Evolutionary conservation across 2,113 vertebrate genomes (phyloP), one percentile per base, ranked within the genome.

Genomic region (Lota lota): DNA sequence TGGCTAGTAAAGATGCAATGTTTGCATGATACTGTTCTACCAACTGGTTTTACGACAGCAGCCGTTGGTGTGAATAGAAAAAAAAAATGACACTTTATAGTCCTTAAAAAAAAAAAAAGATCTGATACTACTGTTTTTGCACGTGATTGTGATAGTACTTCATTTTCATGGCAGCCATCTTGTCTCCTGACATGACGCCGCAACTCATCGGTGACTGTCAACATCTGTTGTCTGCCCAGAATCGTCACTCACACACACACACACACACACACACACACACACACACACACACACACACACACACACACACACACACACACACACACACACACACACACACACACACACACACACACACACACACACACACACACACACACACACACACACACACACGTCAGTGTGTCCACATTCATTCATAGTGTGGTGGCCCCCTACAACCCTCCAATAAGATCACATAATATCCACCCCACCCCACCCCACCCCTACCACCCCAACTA

Each of bases 371-470:
- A 56, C 16, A 56, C 53, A 56, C 53, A 56, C 53, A 56, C 53
- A 56, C 53, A 80, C 63, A 69, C 56, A 40, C 57, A 68, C 78
- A 74, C 74, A 64, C n/a, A 60, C 51, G 58, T 40, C 47, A 18
- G 76, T 69, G 60, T 73, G 65, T 68, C 47, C 53, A 15, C 77
- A 78, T 80, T 84, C 77, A 72, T 90, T 90, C 85, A 89, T 86
- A 90, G 85, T 83, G 81, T 86, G 63, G 68, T 11, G 36, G 65
- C 63, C 17, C n/a, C 19, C 17, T 21, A 11, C 8, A 47, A 47
- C 40, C 10, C 40, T 47, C 40, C 40, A 12, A 5, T 18, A 7
- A 36, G 22, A 17, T 19, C 61, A 12, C 24, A 22, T 20, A 63
- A 14, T 15, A 28, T 40, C n/a, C 1, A 28, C 20, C 58, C 16